A percentile compares a stretch with the other conserved stretches of the same genome.
These are phyloP conservation scores for Rhynchonycteris naso DNA, from an alignment of 2,797 vertebrate genomes.

Conservation along the genomic window DNA sequence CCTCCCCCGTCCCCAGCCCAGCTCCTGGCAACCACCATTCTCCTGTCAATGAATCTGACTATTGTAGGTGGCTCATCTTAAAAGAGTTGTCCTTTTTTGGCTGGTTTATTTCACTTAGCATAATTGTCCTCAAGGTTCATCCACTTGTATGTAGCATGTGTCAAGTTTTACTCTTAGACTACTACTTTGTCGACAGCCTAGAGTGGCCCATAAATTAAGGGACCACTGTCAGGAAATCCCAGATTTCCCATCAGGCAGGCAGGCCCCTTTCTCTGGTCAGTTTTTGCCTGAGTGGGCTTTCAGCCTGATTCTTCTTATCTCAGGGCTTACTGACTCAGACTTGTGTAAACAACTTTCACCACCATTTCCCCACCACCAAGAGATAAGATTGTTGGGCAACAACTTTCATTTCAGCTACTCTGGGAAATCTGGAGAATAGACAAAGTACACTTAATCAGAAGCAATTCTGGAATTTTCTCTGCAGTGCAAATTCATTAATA, in stretches of 20 bases:
- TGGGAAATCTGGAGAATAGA: not conserved
- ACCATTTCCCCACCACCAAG: not conserved
- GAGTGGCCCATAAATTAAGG: conserved; percentile 15
- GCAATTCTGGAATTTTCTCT: not conserved
- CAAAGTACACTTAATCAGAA: not conserved
- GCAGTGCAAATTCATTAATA: not conserved
- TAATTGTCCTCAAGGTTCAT: not conserved
- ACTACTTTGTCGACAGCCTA: not conserved
- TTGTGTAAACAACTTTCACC: conserved; percentile 36
- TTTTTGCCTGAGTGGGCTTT: not conserved
- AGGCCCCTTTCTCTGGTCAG: not conserved
- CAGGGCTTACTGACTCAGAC: conserved; percentile 3
- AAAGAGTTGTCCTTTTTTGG: not conserved
- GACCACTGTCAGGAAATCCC: conserved; percentile 27
- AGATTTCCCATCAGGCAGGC: not conserved
- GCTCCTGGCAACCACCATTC: not conserved
- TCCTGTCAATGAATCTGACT: not conserved
- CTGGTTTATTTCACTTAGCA: not conserved
- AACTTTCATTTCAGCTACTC: conserved; percentile 25
- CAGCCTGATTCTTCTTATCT: not conserved
- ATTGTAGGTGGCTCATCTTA: not conserved
- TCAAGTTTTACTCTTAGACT: not conserved
- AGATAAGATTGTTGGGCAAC: not conserved
- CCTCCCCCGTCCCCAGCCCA: not conserved
- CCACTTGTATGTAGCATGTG: not conserved